Percentiles rank a stretch among this genome's conserved stretches.
These are phyloP conservation scores for Horisme vitalbata DNA, from an alignment of 2,888 invertebrate species.

Conservation along the genomic window DNA sequence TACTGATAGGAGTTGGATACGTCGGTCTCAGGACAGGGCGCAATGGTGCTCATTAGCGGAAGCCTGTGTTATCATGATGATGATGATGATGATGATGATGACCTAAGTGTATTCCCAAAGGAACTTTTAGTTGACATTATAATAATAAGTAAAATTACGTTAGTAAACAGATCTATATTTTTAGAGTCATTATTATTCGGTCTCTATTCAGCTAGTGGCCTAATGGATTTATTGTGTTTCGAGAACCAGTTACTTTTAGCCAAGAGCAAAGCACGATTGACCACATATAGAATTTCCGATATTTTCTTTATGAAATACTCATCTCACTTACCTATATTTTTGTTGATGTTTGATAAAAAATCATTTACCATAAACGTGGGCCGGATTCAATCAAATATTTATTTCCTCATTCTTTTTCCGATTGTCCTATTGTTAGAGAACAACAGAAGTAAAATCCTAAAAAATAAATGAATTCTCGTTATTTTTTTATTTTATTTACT, in stretches of 20 bases:
- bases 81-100: no score
- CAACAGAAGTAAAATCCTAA: conserved; percentile 39
- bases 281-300: neutral
- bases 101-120: no score
- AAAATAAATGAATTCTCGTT: conserved; percentile 36
- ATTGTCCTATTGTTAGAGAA: conserved; percentile 45
- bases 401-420: conserved; percentile 48
- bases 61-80: no score
- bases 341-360: neutral
- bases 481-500: no score
- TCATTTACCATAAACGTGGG: conserved; percentile 25
- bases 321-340: no score
- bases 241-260: conserved; percentile 18
- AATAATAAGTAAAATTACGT: no score
- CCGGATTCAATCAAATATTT: conserved; percentile 36
- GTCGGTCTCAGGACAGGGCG: no score
- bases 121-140: no score
- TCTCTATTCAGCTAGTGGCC: conserved; percentile 26
- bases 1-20: no score
- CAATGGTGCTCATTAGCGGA: no score
- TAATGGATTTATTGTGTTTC: conserved; percentile 40
- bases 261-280: neutral
- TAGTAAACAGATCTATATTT: no score
- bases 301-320: neutral
- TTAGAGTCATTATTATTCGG: conserved; percentile 29